phyloP scores from a whole-genome alignment of 2,797 vertebrate genomes.

The Sylvilagus floridanus region DNA sequence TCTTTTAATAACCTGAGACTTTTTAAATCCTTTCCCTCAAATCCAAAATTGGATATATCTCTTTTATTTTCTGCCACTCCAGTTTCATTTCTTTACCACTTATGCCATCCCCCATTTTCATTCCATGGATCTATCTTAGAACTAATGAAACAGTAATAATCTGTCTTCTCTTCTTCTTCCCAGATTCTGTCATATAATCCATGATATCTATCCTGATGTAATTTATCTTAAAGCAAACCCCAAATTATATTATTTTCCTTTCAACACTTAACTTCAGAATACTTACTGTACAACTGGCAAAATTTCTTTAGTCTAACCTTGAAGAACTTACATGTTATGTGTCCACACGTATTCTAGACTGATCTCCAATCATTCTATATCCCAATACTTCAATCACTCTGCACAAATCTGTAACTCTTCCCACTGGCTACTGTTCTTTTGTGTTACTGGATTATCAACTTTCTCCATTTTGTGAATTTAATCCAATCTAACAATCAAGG shows the following conservation, averaged over 20 bases:
- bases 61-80: neutral
- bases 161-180: neutral
- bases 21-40: neutral
- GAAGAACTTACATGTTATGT: neutral
- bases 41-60: neutral
- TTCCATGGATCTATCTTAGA: neutral
- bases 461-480: neutral
- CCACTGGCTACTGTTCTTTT: neutral
- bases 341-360: neutral
- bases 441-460: neutral
- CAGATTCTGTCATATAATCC: neutral
- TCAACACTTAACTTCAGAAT: neutral
- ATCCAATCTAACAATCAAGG: neutral
- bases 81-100: neutral
- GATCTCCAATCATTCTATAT: neutral
- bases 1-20: neutral
- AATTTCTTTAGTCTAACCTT: neutral
- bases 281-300: neutral
- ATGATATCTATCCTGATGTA: neutral
- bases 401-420: neutral
- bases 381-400: neutral
- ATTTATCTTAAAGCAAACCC: neutral
- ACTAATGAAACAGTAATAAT: neutral
- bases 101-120: neutral
- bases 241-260: neutral